These are phyloP conservation scores for Mixornis gularis DNA, from an alignment of 2,113 vertebrate species.

Conservation along the genomic window DNA sequence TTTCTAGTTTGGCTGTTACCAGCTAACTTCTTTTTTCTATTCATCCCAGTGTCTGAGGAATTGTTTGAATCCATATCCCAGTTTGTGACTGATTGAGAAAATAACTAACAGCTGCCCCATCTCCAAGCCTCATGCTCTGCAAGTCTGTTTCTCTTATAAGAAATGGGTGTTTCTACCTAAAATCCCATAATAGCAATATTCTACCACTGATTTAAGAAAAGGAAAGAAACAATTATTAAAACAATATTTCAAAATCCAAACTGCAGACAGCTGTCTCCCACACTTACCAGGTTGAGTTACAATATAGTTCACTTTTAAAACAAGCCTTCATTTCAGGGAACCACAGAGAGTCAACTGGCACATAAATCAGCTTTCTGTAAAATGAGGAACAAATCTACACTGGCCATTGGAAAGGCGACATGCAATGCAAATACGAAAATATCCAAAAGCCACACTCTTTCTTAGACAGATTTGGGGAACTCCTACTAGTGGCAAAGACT, in stretches of 20 bases:
- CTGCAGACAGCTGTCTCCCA: conserved; percentile 44
- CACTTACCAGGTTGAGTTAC: conserved; percentile 7
- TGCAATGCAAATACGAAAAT: not conserved
- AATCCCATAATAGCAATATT: conserved; percentile 18
- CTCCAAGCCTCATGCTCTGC: not conserved
- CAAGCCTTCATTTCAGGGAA: conserved; percentile 1
- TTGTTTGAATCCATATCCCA: not conserved
- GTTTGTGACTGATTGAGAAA: conserved; percentile 30
- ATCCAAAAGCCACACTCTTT: not conserved
- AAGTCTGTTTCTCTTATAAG: conserved; percentile 7
- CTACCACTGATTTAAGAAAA: conserved; percentile 29
- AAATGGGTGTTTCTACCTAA: conserved; percentile 14
- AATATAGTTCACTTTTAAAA: conserved; percentile 5
- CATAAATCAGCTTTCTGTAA: conserved; percentile 12
- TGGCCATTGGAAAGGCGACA: not conserved
- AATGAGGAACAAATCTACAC: not conserved
- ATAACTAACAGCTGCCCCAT: conserved; percentile 21
- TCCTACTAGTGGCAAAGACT: not conserved
- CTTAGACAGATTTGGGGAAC: not conserved
- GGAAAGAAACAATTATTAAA: conserved; percentile 35
- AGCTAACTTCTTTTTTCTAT: not conserved
- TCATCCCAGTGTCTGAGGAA: not conserved
- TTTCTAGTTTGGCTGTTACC: not conserved
- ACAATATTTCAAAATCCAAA: conserved; percentile 37
- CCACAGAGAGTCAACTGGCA: not conserved